Evolutionary conservation across 1,140 invertebrate genomes (phyloP), one percentile per base, ranked within the genome.

Genomic region (Hycleus phaleratus): DNA sequence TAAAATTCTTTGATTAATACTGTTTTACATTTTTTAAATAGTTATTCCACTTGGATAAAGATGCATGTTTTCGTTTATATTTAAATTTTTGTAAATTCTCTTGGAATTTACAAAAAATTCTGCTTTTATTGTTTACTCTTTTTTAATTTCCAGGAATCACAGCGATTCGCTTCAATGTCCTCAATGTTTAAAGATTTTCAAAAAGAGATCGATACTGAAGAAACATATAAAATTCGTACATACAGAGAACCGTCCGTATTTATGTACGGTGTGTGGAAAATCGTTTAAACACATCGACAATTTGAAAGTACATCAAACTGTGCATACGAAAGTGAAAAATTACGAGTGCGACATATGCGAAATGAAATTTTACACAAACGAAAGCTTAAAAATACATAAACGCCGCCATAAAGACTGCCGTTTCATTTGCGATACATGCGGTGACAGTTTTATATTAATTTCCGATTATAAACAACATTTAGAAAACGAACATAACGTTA

Each of bases 341-440:
- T 38, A 25, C 11, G 47, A 47, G 0, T 45, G 26, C 38, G 38
- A 40, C 6, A 18, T 39, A 24, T 50, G 48, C 32, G 32, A 50
- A 8, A 39, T 11, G 11, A 76, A 75, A 57, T 68, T 71, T 38
- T 78, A 76, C 55, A 66, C 71, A 56, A 68, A 72, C 2, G 69
- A 65, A 40, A 75, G 72, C 0, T 73, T 73, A 68, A 74, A 47
- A n/a, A 58, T 60, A 25, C 65, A 67, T 48, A 62, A 63, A 40
- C 47, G 65, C 7, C 82, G 85, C 51, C 79, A 75, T 0, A 78
- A 78, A 0, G 73, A 79, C 46, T 78, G 78, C 46, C 81, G 81
- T 0, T 85, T 77, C 61, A 68, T 75, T 5, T 85, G 84, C 61
- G 72, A 80, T 50, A 66, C 79, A 2, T 85, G 84, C 66, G 79